Conservation (phyloP, 2,888 invertebrate species). For the Encarsia formosa region DNA sequence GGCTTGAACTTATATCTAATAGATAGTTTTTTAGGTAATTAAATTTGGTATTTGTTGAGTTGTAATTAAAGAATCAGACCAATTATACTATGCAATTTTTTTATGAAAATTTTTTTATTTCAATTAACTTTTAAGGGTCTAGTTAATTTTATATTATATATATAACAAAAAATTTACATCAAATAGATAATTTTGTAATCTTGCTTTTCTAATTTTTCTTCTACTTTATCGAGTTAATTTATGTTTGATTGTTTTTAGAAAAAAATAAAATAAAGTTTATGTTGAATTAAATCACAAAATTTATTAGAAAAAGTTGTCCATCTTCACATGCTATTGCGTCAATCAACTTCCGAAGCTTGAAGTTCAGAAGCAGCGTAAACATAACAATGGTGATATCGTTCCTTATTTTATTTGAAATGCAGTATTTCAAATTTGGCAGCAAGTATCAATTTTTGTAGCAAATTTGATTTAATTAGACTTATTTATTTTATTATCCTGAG, state of each 20-base stretch:
- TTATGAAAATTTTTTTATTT: no score
- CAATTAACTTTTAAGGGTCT: no score
- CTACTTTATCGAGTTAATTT: no score
- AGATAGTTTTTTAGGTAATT: no score
- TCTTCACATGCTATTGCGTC: conserved; percentile 5
- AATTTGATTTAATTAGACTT: conserved; percentile 5
- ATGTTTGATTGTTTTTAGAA: background rate
- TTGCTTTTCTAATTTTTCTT: no score
- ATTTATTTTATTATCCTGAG: conserved; percentile 5
- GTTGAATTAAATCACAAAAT: background rate
- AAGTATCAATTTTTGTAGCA: conserved; percentile 3
- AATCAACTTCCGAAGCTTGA: conserved; percentile 21
- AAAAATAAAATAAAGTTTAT: background rate
- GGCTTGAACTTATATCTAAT: background rate
- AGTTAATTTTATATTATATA: no score
- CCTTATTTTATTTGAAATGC: conserved; percentile 8
- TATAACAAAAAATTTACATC: no score
- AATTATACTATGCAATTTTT: no score
- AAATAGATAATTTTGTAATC: no score
- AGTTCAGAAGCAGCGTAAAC: conserved; percentile 16
- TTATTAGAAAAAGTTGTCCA: conserved; percentile 14
- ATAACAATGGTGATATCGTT: conserved; percentile 17
- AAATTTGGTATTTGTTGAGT: no score
- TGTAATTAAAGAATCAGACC: no score
- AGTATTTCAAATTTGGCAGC: conserved; percentile 19